Percentiles rank a stretch among this genome's conserved stretches.
phyloP scores from a whole-genome alignment of 2,888 invertebrate species.

The Drosophila sordidapex region DNA sequence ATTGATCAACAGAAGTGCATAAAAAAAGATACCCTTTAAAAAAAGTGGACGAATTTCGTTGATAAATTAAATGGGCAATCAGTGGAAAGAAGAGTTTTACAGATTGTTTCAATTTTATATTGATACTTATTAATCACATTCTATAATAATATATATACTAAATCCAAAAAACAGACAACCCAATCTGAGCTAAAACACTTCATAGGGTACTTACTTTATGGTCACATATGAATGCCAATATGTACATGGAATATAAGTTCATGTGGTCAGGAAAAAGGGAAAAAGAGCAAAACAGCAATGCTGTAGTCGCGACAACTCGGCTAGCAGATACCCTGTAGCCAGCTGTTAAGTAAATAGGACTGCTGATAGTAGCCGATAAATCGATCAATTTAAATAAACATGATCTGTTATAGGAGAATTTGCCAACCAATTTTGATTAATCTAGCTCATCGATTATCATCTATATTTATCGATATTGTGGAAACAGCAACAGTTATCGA shows the following conservation, averaged over 20 bases:
- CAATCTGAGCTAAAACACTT: neutral
- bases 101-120: neutral
- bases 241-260: slow-evolving; percentile 24
- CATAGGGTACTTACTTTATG: slow-evolving; percentile 26
- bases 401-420: neutral
- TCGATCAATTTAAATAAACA: neutral
- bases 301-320: slow-evolving; percentile 29
- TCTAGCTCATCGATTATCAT: neutral
- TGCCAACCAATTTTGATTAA: neutral
- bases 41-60: neutral
- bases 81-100: too few relatives aligned
- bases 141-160: neutral
- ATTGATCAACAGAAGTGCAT: neutral
- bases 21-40: neutral
- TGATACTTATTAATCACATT: neutral
- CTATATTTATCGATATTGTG: neutral
- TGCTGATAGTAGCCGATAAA: neutral
- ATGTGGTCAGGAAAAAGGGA: slow-evolving; percentile 20
- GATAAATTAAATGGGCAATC: neutral
- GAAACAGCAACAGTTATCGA: neutral
- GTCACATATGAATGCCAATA: slow-evolving; percentile 17
- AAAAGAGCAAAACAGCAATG: neutral
- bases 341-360: neutral
- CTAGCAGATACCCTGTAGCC: neutral
- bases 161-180: neutral